A percentile compares a stretch with the other conserved stretches of the same genome.
phyloP scores from a whole-genome alignment of 2,888 invertebrate genomes.

The Hermodice carunculata region DNA sequence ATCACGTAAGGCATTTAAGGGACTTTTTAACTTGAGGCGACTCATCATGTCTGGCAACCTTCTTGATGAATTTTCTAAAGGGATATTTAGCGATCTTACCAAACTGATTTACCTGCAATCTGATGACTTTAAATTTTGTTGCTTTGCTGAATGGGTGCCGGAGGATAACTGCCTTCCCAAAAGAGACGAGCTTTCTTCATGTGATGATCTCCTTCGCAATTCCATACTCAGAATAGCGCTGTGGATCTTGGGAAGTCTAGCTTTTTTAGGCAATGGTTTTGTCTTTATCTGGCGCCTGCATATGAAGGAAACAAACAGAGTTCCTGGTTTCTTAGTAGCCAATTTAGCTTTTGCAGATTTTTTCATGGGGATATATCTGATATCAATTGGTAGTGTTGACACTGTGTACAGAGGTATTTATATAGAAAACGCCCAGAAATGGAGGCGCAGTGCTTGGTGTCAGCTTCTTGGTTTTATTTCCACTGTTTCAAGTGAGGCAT shows the following conservation, averaged over 20 bases:
- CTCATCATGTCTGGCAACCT: not conserved
- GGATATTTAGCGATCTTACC: not conserved
- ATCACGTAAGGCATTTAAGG: not conserved
- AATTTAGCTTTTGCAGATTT: slow-evolving; percentile 45
- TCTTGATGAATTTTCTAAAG: not conserved
- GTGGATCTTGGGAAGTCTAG: slow-evolving; percentile 41
- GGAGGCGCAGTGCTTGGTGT: slow-evolving; percentile 46
- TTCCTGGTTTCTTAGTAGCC: slow-evolving; percentile 47
- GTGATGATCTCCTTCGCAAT: slow-evolving; percentile 45
- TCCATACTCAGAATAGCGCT: slow-evolving; percentile 36
- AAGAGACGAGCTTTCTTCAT: slow-evolving; percentile 45
- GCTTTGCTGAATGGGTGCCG: too few species aligned
- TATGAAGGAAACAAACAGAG: slow-evolving; percentile 51
- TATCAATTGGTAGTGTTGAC: slow-evolving; percentile 45
- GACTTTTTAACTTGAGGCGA: not conserved
- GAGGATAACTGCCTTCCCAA: slow-evolving; percentile 48
- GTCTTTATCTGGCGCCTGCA: slow-evolving; percentile 31
- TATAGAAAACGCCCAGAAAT: slow-evolving; percentile 43
- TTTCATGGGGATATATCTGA: slow-evolving; percentile 47
- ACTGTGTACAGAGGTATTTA: slow-evolving; percentile 41
- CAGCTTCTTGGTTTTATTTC: slow-evolving; percentile 45
- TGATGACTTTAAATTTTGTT: slow-evolving; percentile 22
- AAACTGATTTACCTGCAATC: slow-evolving; percentile 11
- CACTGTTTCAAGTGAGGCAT: slow-evolving; percentile 74
- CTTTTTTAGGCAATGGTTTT: slow-evolving; percentile 39